Evolutionary conservation across 1,140 invertebrate species (phyloP).

Genomic region (Trissolcus basalis): DNA sequence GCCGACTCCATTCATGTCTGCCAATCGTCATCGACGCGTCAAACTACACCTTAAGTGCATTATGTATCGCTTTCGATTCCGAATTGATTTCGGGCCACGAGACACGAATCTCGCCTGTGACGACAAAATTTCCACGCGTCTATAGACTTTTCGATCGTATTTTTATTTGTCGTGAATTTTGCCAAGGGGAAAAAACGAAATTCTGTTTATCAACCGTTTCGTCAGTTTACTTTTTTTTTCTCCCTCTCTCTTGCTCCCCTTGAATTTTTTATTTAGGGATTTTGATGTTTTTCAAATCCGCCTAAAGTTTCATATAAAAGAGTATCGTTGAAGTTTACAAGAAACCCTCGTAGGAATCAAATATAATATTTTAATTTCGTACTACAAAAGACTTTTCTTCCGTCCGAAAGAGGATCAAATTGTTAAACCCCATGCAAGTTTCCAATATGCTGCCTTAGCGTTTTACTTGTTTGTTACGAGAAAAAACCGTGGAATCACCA

Average conservation of each 20-base stretch:
- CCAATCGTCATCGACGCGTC: conserved; percentile 31
- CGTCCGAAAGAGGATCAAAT: too few species aligned
- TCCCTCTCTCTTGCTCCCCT: too few species aligned
- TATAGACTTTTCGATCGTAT: conserved; percentile 12
- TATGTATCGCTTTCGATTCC: conserved; percentile 38
- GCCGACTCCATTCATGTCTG: conserved; percentile 27
- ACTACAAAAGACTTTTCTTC: too few species aligned
- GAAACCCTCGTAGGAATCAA: too few species aligned
- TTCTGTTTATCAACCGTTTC: background rate
- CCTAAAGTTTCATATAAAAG: too few species aligned
- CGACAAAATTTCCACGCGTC: conserved; percentile 15
- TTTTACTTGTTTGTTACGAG: conserved; percentile 8
- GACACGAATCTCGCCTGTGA: conserved; percentile 27
- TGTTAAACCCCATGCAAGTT: too few species aligned
- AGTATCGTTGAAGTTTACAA: too few species aligned
- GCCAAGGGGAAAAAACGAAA: conserved; percentile 1
- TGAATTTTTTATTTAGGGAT: too few species aligned
- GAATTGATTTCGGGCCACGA: conserved; percentile 48
- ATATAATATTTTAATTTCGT: too few species aligned
- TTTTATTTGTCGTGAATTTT: conserved; percentile 16
- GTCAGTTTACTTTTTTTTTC: too few species aligned
- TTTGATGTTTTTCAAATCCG: too few species aligned
- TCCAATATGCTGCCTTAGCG: too few species aligned
- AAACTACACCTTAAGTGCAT: conserved; percentile 39
- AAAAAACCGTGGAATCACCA: conserved; percentile 33